phyloP scores from a whole-genome alignment of 2,797 vertebrate genomes.

The Telmatherina bonti region DNA sequence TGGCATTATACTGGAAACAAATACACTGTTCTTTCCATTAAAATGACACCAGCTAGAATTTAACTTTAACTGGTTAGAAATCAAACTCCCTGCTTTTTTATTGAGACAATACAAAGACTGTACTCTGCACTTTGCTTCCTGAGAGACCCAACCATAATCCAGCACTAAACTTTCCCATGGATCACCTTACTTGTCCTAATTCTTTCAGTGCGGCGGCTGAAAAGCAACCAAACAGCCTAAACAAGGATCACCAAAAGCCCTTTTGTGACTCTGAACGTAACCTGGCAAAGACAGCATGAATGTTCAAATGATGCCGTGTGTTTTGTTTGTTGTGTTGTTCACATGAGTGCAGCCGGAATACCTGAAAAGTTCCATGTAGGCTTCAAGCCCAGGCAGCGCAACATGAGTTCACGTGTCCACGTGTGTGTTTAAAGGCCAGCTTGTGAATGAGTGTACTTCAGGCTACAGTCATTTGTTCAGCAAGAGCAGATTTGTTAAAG shows the following conservation, averaged over 20 bases:
- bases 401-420: background rate
- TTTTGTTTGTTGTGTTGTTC: background rate
- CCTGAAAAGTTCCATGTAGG: conserved; percentile 31
- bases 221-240: background rate
- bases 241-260: background rate
- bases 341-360: conserved; percentile 6
- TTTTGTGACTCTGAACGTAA: background rate
- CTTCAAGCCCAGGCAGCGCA: background rate
- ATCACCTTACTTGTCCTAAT: conserved; percentile 61
- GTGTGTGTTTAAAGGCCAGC: background rate
- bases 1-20: background rate
- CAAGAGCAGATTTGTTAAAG: background rate
- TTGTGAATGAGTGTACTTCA: background rate
- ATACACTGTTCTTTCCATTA: background rate
- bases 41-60: background rate
- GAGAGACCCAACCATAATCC: conserved; percentile 29
- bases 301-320: conserved; percentile 8
- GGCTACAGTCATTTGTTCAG: background rate
- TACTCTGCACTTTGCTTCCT: conserved; percentile 7
- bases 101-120: conserved; percentile 39
- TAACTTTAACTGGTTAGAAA: conserved; percentile 23
- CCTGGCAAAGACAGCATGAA: background rate
- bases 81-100: conserved; percentile 24
- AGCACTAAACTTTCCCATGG: conserved; percentile 58
- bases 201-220: background rate